Conservation (phyloP, 2,888 invertebrate species). For the Zygothrica quintamaculata region DNA sequence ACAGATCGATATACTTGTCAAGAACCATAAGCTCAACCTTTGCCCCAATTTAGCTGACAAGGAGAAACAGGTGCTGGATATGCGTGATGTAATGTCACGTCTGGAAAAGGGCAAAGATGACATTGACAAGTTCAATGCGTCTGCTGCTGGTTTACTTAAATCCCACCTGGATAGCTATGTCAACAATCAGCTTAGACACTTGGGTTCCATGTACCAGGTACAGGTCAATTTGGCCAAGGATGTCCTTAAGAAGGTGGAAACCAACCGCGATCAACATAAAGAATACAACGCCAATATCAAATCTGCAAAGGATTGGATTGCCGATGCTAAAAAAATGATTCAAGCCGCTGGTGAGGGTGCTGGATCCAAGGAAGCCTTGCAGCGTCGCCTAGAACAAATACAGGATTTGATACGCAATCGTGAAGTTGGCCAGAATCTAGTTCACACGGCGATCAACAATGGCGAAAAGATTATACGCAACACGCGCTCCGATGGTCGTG, state of each 20-base stretch:
- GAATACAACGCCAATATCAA: conserved; percentile 91
- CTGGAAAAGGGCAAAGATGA: conserved; percentile 91
- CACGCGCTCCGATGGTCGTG: conserved; percentile 94
- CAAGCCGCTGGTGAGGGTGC: conserved; percentile 92
- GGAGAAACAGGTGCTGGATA: conserved; percentile 92
- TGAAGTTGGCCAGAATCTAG: conserved; percentile 94
- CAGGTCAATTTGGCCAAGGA: conserved; percentile 94
- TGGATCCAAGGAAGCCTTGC: conserved; percentile 92
- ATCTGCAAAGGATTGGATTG: conserved; percentile 93
- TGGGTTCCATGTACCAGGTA: conserved; percentile 95
- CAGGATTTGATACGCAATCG: conserved; percentile 92
- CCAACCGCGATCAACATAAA: conserved; percentile 93
- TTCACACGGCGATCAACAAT: conserved; percentile 94
- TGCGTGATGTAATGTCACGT: conserved; percentile 90
- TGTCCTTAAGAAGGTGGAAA: conserved; percentile 95
- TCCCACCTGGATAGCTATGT: conserved; percentile 95
- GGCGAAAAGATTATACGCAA: conserved; percentile 95
- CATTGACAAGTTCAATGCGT: conserved; percentile 92
- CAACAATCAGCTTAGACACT: conserved; percentile 92
- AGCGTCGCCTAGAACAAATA: conserved; percentile 91
- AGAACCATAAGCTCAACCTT: conserved; percentile 94
- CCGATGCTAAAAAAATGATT: conserved; percentile 92
- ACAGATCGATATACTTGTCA: conserved; percentile 95
- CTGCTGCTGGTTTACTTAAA: conserved; percentile 90
- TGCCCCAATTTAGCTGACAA: conserved; percentile 92